phyloP scores from a whole-genome alignment of 2,797 vertebrate genomes.

The Gymnothorax reevesii region DNA sequence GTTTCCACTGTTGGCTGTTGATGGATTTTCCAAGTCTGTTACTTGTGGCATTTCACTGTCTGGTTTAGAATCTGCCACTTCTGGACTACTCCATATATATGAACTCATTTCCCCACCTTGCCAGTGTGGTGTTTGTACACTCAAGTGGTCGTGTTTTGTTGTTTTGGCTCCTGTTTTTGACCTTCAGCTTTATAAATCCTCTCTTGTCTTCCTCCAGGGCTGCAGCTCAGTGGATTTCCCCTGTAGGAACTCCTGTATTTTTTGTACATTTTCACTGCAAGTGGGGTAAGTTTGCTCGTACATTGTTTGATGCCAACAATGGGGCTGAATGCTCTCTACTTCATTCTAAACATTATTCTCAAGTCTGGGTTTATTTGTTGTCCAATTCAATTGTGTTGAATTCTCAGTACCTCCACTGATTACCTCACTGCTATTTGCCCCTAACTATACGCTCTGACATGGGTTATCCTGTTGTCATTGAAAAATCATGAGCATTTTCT shows the following conservation, averaged over 20 bases:
- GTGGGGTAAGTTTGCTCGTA: constrained; percentile 13
- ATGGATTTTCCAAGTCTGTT: constrained; percentile 11
- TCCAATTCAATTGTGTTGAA: neutral
- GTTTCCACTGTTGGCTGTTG: neutral
- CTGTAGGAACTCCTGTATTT: constrained; percentile 1
- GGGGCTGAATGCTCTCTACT: neutral
- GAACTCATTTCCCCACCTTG: neutral
- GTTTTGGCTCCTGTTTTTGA: neutral
- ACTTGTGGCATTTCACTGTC: constrained; percentile 29
- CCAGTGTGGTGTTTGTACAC: neutral
- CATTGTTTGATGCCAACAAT: neutral
- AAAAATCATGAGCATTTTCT: neutral
- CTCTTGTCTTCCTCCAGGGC: constrained; percentile 18
- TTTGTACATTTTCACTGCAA: constrained; percentile 1
- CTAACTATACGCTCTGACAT: neutral
- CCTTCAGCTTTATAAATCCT: constrained; percentile 4
- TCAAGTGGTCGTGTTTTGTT: neutral
- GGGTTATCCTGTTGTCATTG: neutral
- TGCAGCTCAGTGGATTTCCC: neutral
- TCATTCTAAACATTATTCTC: neutral
- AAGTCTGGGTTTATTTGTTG: neutral
- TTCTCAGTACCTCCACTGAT: neutral
- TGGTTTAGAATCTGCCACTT: constrained; percentile 27
- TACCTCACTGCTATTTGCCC: neutral
- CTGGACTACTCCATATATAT: constrained; percentile 12